These are phyloP conservation scores for Helicoverpa assulta DNA, from an alignment of 2,888 invertebrate genomes.

Conservation along the genomic window DNA sequence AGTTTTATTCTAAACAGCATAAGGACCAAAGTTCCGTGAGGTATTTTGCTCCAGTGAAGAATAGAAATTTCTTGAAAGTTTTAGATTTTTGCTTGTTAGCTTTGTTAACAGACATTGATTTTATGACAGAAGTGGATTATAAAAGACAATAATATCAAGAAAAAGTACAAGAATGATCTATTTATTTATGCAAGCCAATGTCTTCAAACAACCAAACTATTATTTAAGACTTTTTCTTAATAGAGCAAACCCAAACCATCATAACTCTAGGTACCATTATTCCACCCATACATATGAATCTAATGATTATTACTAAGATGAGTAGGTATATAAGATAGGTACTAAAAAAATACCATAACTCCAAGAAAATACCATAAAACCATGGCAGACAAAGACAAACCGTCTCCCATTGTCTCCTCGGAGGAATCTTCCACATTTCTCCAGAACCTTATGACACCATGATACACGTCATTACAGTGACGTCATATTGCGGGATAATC, in stretches of 20 bases:
- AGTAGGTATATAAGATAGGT: too few species aligned
- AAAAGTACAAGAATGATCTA: too few species aligned
- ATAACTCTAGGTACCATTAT: neutral
- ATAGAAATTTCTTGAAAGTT: neutral
- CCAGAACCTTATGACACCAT: slow-evolving; percentile 18
- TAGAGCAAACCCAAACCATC: too few species aligned
- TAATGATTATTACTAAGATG: too few species aligned
- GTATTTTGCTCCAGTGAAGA: neutral
- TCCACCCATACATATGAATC: neutral
- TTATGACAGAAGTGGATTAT: too few species aligned
- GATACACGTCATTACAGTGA: slow-evolving; percentile 35
- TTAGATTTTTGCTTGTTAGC: too few species aligned
- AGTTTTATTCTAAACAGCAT: neutral
- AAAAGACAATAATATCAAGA: too few species aligned
- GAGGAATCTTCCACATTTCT: slow-evolving; percentile 38
- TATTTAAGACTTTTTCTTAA: too few species aligned
- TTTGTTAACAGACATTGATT: neutral
- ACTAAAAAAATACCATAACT: neutral
- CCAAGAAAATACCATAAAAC: slow-evolving; percentile 26
- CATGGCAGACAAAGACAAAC: slow-evolving; percentile 32
- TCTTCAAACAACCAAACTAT: too few species aligned
- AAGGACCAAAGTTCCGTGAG: neutral
- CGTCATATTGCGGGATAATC: slow-evolving; percentile 50
- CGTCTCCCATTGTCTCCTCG: slow-evolving; percentile 14
- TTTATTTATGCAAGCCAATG: too few species aligned